Evolutionary conservation across 2,113 vertebrate species (phyloP), one percentile per base, ranked within the genome.

Genomic region (Sarotherodon lohbergeri): DNA sequence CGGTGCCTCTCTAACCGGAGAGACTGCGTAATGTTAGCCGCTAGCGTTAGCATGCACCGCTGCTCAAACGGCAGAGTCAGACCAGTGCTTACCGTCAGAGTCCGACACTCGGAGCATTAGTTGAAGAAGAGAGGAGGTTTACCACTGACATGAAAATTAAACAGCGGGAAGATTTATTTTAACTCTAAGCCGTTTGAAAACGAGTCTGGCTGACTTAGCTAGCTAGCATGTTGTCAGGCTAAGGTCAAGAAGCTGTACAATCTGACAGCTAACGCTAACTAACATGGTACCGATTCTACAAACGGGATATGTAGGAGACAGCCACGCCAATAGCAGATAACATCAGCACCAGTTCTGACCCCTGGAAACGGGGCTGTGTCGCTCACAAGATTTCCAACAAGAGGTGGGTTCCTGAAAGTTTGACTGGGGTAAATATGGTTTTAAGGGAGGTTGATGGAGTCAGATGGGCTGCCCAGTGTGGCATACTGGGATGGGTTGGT

Each of bases 171-270:
- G 56, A 43, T 87, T 54, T 29, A 12, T 46, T 29, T 57, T 7
- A 2, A 86, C 11, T 66, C 13, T 3, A 14, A 24, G 10, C 17
- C 9, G 5, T 24, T 92, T 90, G 39, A 61, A 87, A 34, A 39
- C 14, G 43, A 82, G 36, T 29, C 2, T 17, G 41, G 59, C 59
- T 22, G 83, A 90, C n/a, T 83, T 27, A 57, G 87, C 73, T 39
- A 34, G 85, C 80, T 92, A 91, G 91, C 93, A 80, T 88, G 93
- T 88, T 93, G 92, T 83, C 90, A 94, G 68, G 95, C 95, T 95
- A 95, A 95, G 95, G 95, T 95, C 95, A 95, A 94, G 86, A 94
- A 93, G 91, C 95, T 93, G 90, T 57, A 76, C 85, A 78, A 81
- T 88, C 39, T 90, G 91, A 90, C 91, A 87, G 94, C 91, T 87